phyloP scores from a whole-genome alignment of 2,113 vertebrate genomes.

The Notiomystis cincta region DNA sequence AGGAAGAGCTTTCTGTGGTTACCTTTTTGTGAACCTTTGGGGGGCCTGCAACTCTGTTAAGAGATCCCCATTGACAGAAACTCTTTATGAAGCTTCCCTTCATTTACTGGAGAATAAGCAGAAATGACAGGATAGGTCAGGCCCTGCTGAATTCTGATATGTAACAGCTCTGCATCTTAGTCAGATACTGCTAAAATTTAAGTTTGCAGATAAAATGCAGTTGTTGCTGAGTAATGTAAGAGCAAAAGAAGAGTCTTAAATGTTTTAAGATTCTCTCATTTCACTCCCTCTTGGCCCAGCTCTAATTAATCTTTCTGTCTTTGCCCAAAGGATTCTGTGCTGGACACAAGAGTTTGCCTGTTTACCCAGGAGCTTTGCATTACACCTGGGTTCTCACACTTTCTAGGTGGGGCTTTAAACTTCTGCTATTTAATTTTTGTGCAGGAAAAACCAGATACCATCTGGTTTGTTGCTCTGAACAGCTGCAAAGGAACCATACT shows the following conservation, averaged over 20 bases:
- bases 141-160: constrained; percentile 12
- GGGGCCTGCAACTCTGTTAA: neutral
- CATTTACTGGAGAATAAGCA: neutral
- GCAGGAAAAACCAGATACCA: neutral
- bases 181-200: constrained; percentile 19
- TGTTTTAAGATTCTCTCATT: neutral
- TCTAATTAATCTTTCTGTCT: neutral
- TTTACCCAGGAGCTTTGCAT: neutral
- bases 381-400: neutral
- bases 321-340: neutral
- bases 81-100: neutral
- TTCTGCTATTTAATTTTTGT: neutral
- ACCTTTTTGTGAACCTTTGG: constrained; percentile 6
- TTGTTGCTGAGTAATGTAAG: neutral
- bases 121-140: neutral
- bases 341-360: neutral
- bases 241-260: neutral
- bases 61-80: constrained; percentile 1
- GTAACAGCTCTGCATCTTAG: constrained; percentile 8
- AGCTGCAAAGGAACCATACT: neutral
- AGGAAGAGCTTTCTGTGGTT: neutral
- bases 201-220: constrained; percentile 14
- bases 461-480: neutral
- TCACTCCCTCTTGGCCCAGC: neutral
- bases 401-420: neutral